Percentiles rank a stretch among this genome's conserved stretches.
Conservation (phyloP, 2,888 invertebrate genomes). For the Melanargia galathea region DNA sequence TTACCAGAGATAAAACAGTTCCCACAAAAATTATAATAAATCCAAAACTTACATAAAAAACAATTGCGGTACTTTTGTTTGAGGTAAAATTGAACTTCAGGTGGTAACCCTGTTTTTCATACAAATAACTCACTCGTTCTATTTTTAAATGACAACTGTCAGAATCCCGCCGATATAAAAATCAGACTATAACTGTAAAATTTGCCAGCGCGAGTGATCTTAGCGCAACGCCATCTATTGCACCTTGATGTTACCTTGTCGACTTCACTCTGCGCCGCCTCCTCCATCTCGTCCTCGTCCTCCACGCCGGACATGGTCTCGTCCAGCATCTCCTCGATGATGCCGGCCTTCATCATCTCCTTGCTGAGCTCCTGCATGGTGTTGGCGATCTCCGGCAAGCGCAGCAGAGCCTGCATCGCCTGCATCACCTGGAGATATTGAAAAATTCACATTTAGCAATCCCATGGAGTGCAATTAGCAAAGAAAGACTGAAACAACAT, state of each 20-base stretch:
- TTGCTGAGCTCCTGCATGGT: constrained; percentile 99
- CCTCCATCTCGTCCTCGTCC: constrained; percentile 97
- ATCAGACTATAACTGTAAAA: background rate
- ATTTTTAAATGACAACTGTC: too few species aligned
- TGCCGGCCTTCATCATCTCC: constrained; percentile 99
- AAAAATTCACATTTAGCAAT: background rate
- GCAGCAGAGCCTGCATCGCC: constrained; percentile 95
- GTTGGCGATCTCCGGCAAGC: constrained; percentile 95
- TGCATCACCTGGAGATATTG: constrained; percentile 86
- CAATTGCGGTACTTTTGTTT: too few species aligned
- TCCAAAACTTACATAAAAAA: too few species aligned
- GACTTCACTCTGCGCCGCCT: constrained; percentile 96
- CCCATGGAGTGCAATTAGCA: too few species aligned
- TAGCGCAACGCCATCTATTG: background rate
- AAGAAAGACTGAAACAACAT: too few species aligned
- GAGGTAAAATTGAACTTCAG: too few species aligned
- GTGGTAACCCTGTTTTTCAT: too few species aligned
- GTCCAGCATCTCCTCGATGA: constrained; percentile 99
- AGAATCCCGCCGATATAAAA: too few species aligned
- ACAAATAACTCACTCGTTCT: too few species aligned
- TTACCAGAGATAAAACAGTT: too few species aligned
- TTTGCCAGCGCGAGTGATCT: background rate
- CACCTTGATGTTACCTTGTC: constrained; percentile 85
- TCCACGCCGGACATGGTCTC: constrained; percentile 97
- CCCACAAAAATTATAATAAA: too few species aligned